These are phyloP conservation scores for Clarias magur DNA, from an alignment of 2,113 vertebrate genomes.

Conservation along the genomic window DNA sequence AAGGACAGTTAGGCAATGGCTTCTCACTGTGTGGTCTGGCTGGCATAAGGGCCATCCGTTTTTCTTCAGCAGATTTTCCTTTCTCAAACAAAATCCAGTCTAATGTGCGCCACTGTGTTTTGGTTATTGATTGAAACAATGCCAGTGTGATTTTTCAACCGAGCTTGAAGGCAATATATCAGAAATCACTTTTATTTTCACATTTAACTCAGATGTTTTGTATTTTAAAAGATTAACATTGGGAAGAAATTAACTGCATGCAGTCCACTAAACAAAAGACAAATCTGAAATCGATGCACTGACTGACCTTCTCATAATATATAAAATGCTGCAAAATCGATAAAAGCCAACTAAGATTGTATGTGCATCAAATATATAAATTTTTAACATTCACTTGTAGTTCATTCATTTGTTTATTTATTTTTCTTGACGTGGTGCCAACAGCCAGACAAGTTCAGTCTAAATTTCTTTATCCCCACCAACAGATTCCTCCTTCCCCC, in stretches of 20 bases:
- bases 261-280: neutral
- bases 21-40: conserved; percentile 70
- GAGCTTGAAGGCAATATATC: neutral
- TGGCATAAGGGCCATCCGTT: conserved; percentile 22
- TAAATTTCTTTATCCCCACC: neutral
- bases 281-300: neutral
- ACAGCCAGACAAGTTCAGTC: neutral
- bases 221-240: neutral
- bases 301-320: neutral
- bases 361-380: neutral
- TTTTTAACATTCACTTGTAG: neutral
- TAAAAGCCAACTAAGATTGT: neutral
- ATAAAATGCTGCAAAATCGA: neutral
- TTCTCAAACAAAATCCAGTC: conserved; percentile 11
- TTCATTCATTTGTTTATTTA: neutral
- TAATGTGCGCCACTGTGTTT: neutral
- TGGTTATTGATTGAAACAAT: conserved; percentile 18
- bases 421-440: neutral
- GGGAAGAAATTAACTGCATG: neutral
- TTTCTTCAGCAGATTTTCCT: conserved; percentile 19
- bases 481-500: no score
- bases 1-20: conserved; percentile 50
- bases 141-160: neutral
- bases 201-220: neutral
- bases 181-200: neutral